A percentile compares a stretch with the other conserved stretches of the same genome.
Conservation (phyloP, 2,113 vertebrate species). For the Chamaetylas fuelleborni region DNA sequence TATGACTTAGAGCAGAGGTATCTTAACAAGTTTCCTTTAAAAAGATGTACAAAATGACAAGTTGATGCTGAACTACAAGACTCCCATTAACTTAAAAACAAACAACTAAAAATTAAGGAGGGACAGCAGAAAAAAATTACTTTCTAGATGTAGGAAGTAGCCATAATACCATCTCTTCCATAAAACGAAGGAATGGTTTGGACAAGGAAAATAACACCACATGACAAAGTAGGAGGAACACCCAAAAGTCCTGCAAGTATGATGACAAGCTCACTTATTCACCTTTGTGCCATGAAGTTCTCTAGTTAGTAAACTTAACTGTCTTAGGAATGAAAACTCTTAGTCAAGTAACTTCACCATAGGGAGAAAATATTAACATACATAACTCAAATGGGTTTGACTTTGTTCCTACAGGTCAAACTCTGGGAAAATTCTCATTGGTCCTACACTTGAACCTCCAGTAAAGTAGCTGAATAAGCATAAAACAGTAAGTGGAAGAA, state of each 20-base stretch:
- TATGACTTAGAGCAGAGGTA: background rate
- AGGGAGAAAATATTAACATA: background rate
- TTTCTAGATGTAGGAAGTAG: background rate
- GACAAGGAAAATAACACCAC: background rate
- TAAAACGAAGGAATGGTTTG: background rate
- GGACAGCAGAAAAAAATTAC: background rate
- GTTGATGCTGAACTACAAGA: background rate
- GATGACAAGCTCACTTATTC: background rate
- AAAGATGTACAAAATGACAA: background rate
- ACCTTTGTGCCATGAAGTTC: background rate
- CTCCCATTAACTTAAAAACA: background rate
- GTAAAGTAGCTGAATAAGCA: background rate
- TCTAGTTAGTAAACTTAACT: background rate
- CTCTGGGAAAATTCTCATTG: background rate
- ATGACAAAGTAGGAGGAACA: background rate
- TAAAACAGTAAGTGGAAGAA: background rate
- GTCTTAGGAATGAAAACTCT: background rate
- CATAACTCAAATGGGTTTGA: background rate
- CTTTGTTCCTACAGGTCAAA: background rate
- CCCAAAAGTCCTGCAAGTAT: background rate
- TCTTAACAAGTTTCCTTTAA: background rate
- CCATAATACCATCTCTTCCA: background rate
- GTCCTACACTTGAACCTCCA: background rate
- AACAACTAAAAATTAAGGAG: background rate
- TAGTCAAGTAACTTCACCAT: background rate